Evolutionary conservation across 92 coral and sea anemone species (phyloP).

Genomic region (Phenganax subtilis): DNA sequence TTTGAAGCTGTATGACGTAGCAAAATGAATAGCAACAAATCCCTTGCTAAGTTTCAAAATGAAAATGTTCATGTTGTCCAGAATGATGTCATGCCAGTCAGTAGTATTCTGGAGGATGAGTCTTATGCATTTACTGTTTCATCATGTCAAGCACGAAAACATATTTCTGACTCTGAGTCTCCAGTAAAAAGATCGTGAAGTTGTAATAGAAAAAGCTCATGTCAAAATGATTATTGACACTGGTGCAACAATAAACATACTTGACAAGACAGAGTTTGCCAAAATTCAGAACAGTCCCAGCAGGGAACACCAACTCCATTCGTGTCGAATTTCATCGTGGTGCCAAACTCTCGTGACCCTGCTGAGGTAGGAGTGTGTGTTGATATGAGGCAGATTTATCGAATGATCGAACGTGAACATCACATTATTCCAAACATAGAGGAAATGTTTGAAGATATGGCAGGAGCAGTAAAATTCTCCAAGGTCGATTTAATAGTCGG

Average conservation of each 20-base stretch:
- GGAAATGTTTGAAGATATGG: slow-evolving; percentile 39
- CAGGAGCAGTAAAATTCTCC: slow-evolving; percentile 13
- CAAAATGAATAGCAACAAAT: neutral
- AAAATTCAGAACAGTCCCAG: neutral
- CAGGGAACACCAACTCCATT: slow-evolving; percentile 1
- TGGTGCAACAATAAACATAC: neutral
- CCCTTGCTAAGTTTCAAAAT: neutral
- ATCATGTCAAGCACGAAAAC: too few relatives aligned
- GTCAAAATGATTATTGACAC: slow-evolving; percentile 1
- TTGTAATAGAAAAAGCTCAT: neutral
- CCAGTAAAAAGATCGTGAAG: too few relatives aligned
- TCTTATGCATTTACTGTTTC: neutral
- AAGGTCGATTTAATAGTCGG: slow-evolving; percentile 1
- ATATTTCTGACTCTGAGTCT: too few relatives aligned
- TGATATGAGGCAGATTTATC: neutral
- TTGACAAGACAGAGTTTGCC: neutral
- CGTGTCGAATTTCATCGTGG: neutral
- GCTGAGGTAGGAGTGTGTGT: neutral
- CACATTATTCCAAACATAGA: slow-evolving; percentile 37
- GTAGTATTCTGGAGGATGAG: neutral
- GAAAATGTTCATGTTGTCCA: neutral
- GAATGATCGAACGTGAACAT: slow-evolving; percentile 36
- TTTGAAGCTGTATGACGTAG: neutral
- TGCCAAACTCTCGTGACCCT: neutral
- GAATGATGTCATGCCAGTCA: too few relatives aligned